Percentiles rank a stretch among this genome's conserved stretches.
Evolutionary conservation across 2,797 vertebrate species (phyloP).

Genomic region (Halcyon smyrnensis): DNA sequence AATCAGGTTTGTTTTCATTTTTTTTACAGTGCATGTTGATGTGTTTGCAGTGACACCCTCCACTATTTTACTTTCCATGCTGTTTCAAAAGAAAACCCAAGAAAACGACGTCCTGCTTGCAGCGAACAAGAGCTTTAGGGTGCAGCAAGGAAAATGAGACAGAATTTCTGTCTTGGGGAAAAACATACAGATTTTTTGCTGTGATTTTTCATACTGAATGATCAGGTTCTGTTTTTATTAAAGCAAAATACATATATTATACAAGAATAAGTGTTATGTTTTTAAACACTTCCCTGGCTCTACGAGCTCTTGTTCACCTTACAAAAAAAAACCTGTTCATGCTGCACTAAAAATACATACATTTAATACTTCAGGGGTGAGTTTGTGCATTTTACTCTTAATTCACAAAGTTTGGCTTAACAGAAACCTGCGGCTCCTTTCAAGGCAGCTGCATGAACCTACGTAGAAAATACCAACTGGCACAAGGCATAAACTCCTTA

Average conservation of each 20-base stretch:
- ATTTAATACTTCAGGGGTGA: conserved; percentile 17
- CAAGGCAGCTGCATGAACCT: conserved; percentile 60
- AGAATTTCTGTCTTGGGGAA: conserved; percentile 35
- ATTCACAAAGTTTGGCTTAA: conserved; percentile 49
- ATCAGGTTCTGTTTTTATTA: conserved; percentile 38
- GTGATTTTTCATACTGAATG: conserved; percentile 6
- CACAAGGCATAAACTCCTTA: conserved; percentile 9
- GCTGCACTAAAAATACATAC: conserved; percentile 41
- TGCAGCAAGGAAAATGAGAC: conserved; percentile 13
- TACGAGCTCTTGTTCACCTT: neutral
- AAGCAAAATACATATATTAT: conserved; percentile 21
- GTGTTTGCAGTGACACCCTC: conserved; percentile 57
- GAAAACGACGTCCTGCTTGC: conserved; percentile 47
- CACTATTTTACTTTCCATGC: neutral
- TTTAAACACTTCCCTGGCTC: conserved; percentile 31
- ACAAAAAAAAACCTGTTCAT: neutral
- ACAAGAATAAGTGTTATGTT: conserved; percentile 25
- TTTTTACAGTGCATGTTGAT: conserved; percentile 39
- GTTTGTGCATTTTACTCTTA: conserved; percentile 10
- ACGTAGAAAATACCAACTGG: conserved; percentile 44
- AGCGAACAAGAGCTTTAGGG: conserved; percentile 1
- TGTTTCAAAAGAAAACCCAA: conserved; percentile 13
- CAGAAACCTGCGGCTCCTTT: conserved; percentile 52
- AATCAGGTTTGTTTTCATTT: conserved; percentile 54
- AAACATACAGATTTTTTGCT: conserved; percentile 28